These are phyloP conservation scores for Tenthredo scrophulariae DNA, from an alignment of 2,888 invertebrate genomes.

Conservation along the genomic window DNA sequence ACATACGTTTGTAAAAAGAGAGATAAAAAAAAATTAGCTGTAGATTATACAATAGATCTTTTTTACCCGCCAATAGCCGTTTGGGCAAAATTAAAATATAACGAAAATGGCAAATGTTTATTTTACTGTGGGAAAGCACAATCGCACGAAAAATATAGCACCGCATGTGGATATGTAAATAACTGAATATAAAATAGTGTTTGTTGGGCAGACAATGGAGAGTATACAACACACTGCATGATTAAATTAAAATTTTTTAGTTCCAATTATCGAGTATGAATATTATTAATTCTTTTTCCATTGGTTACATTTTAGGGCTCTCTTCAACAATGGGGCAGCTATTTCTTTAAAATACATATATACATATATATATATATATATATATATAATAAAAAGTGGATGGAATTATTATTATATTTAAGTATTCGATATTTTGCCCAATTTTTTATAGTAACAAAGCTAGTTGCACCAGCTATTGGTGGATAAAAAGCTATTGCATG, in stretches of 20 bases:
- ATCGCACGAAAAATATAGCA: slow-evolving; percentile 29
- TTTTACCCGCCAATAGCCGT: slow-evolving; percentile 41
- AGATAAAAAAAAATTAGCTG: neutral
- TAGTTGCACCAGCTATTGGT: slow-evolving; percentile 33
- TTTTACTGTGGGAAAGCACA: slow-evolving; percentile 12
- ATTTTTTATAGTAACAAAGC: slow-evolving; percentile 17
- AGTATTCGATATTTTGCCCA: slow-evolving; percentile 34
- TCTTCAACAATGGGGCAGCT: slow-evolving; percentile 78
- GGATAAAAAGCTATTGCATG: slow-evolving; percentile 43
- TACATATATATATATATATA: neutral
- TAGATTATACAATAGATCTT: slow-evolving; percentile 28
- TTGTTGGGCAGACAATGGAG: slow-evolving; percentile 21
- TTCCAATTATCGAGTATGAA: slow-evolving; percentile 15
- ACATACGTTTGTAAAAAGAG: neutral
- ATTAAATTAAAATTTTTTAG: slow-evolving; percentile 17
- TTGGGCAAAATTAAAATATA: slow-evolving; percentile 13
- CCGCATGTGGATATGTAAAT: slow-evolving; percentile 34
- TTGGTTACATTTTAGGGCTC: slow-evolving; percentile 78
- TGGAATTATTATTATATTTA: slow-evolving; percentile 64
- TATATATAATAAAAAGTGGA: slow-evolving; percentile 60
- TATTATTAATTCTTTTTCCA: slow-evolving; percentile 58
- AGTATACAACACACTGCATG: slow-evolving; percentile 17
- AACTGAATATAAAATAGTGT: slow-evolving; percentile 15
- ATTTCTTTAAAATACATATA: slow-evolving; percentile 75
- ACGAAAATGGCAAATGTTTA: neutral